phyloP scores from a whole-genome alignment of 2,113 vertebrate species.

The Dicaeum eximium region DNA sequence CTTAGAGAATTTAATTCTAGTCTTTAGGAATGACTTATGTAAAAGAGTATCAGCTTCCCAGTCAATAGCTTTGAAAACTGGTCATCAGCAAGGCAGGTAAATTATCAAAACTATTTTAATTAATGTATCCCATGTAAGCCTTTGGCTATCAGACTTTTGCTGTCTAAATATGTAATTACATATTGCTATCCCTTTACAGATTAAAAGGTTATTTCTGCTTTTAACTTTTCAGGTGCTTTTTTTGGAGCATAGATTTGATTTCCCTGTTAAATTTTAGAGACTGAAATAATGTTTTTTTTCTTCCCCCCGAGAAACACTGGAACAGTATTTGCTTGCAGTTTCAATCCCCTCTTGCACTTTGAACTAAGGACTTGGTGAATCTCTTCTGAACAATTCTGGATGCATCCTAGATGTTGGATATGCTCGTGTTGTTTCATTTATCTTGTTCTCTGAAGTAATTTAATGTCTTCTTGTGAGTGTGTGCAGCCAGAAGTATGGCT shows the following conservation, averaged over 20 bases:
- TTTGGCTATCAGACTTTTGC: neutral
- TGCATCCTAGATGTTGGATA: neutral
- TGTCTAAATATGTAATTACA: conserved; percentile 19
- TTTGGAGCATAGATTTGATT: neutral
- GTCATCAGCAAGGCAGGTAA: neutral
- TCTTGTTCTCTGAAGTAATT: neutral
- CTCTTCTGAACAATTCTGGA: neutral
- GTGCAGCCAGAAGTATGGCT: neutral
- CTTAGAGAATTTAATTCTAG: neutral
- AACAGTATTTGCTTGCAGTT: neutral
- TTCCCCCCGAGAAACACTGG: neutral
- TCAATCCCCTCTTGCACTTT: neutral
- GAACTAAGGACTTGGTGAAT: neutral
- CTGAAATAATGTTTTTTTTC: neutral
- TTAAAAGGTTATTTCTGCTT: conserved; percentile 8
- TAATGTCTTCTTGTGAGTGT: neutral
- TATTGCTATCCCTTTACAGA: neutral
- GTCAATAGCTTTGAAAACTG: conserved; percentile 17
- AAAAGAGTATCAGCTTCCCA: neutral
- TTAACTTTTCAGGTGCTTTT: neutral
- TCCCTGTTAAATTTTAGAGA: neutral
- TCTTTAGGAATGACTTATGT: neutral
- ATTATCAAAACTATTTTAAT: conserved; percentile 20
- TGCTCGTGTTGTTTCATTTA: neutral
- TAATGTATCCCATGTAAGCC: neutral